Evolutionary conservation across 2,888 invertebrate genomes (phyloP), one percentile per base, ranked within the genome.

Genomic region (Aethes cnicana): DNA sequence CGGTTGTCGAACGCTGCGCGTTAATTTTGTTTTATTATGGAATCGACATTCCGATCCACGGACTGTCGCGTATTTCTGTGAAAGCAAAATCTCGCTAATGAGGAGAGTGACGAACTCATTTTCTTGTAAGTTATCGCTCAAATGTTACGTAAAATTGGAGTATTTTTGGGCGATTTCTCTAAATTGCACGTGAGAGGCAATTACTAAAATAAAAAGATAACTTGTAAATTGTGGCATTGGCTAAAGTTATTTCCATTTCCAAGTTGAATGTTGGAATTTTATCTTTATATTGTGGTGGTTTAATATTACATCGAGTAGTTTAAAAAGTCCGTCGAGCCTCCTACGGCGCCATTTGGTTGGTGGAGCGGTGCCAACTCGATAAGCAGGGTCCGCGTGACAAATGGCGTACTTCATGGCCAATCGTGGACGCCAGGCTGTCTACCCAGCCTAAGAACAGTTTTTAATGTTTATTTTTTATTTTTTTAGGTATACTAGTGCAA

Each of bases 401-500:
- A 78, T 76, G 67, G 52, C 53, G 49, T 59, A 52, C 57, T 54
- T 46, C 62, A 57, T 61, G 60, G 54, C 56, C 62, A 54, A 54
- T 61, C 56, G 59, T 50, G 56, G 78, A 74, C 78, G 81, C 77
- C 81, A 66, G 60, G 62, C 76, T 12, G 80, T 79, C 81, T 80
- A 26, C 39, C 11, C 33, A 14, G 21, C 21, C 44, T 37, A 5
- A 25, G 7, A 33, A 17, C n/a, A n/a, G n/a, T n/a, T n/a, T n/a
- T n/a, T n/a, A n/a, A n/a, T n/a, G n/a, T n/a, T n/a, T n/a, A n/a
- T n/a, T n/a, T n/a, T n/a, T n/a, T n/a, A n/a, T n/a, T n/a, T n/a
- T n/a, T n/a, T n/a, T n/a, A n/a, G n/a, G n/a, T n/a, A n/a, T n/a
- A n/a, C n/a, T n/a, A n/a, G n/a, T n/a, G n/a, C n/a, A n/a, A n/a